Percentiles rank a stretch among this genome's conserved stretches.
These are phyloP conservation scores for Pterois miles DNA, from an alignment of 2,797 vertebrate species.

Conservation along the genomic window DNA sequence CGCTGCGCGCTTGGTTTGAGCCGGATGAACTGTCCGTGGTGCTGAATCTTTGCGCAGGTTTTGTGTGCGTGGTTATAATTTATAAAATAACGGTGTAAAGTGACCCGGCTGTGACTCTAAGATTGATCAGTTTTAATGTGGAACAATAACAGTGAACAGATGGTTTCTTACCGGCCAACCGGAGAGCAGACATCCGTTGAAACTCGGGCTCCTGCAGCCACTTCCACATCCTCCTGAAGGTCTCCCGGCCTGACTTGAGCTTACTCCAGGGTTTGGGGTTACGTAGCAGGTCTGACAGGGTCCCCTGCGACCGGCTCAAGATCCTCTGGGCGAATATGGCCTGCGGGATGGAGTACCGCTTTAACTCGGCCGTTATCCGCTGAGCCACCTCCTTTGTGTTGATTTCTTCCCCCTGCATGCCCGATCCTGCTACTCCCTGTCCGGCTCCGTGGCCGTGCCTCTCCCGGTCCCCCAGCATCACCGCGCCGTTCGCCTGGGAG, in stretches of 20 bases:
- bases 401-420: conserved; percentile 93
- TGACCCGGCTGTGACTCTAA: background rate
- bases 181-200: conserved; percentile 96
- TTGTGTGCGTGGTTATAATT: conserved; percentile 8
- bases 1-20: background rate
- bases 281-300: conserved; percentile 95
- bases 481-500: conserved; percentile 84
- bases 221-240: conserved; percentile 99
- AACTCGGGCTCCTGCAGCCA: conserved; percentile 99
- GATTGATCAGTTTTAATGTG: conserved; percentile 15
- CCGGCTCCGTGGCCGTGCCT: conserved; percentile 82
- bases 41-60: conserved; percentile 51
- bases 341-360: conserved; percentile 98
- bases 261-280: conserved; percentile 99
- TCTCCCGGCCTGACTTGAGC: conserved; percentile 97
- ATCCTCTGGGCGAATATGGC: conserved; percentile 98
- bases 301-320: conserved; percentile 97
- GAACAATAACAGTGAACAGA: background rate
- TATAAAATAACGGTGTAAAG: background rate
- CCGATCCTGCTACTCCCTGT: conserved; percentile 83
- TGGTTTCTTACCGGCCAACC: conserved; percentile 90
- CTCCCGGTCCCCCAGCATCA: conserved; percentile 89
- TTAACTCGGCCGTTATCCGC: conserved; percentile 96
- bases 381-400: conserved; percentile 99
- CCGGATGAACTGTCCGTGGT: conserved; percentile 67